Base-by-base conservation (phyloP, 1,140 invertebrate genomes). In the Aphaenogaster floridana region DNA sequence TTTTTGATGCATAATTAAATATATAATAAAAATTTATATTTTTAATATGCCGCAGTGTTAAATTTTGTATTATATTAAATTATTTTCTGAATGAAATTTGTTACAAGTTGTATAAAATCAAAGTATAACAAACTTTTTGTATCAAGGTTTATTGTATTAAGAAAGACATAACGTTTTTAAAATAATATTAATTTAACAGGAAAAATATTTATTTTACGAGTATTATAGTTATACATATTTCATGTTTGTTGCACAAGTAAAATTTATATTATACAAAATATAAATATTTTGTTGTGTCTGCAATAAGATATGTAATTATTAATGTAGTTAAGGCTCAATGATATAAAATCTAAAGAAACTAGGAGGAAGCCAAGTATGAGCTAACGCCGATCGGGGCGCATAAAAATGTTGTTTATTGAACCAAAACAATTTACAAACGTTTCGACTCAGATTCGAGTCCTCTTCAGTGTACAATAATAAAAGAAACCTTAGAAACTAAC, bases 1-100 rank as follows among this genome's bases (percentile, higher is more conserved):
- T 15, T 15, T 36, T 71, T 50, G 34, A 34, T 71, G 17, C 4
- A 52, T n/a, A 52, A 36, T 21, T 13, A 1, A 57, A 21, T 74
- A 36, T 28, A 17, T 28, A 63, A 63, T 45, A 45, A 78, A 63
- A 59, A 76, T 21, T 45, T 11, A 45, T n/a, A 63, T 78, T 28
- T 78, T 61, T 48, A 34, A 48, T 78, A 48, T 78, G 3, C n/a
- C 21, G 8, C n/a, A 63, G 0, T 28, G 3, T 28, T 61, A 76
- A 59, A 76, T 69, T 69, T 69, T 69, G 0, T 42, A 28, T 28
- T 17, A 28, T 72, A 76, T 54, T 36, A 72, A 52, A 52, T 71
- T 71, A 50, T 54, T 54, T 57, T 72, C 0, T 36, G 54, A 72
- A 36, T 54, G 36, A 74, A 39, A 57, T 57, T 15, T 72, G 3